Evolutionary conservation across 2,113 vertebrate genomes (phyloP), one percentile per base, ranked within the genome.

Genomic region (Cyanoliseus patagonus): DNA sequence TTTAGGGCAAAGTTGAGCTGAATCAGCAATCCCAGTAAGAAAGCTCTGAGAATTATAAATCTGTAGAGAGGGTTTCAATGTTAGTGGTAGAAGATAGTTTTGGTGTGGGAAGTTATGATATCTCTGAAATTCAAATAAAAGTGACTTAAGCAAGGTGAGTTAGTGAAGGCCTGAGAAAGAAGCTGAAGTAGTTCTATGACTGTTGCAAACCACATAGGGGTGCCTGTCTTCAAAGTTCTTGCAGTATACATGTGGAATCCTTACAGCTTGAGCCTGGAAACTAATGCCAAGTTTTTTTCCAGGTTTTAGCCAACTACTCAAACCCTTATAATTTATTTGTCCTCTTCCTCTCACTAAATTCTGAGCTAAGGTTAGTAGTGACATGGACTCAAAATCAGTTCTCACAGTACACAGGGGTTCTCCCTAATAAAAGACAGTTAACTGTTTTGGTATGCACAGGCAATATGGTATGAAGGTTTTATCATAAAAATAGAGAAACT

Each of bases 191-290:
- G 22, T 27, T 83, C 31, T 80, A 80, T 62, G 27, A 31, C 8
- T 41, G 31, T 35, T 90, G 10, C 41, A 10, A 7, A 30, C 55
- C 13, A 13, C 4, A 9, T 7, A 41, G 10, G 7, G 6, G 5
- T 62, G 27, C 6, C 3, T 7, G 17, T 66, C n/a, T 52, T 90
- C 23, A 39, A 51, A 83, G 12, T 10, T 83, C 69, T 84, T 87
- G 35, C 39, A 88, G 17, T 25, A 13, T 33, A 7, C 0, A 0
- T 44, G 14, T 66, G 41, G 44, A 83, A 49, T 10, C 2, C 23
- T 42, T 73, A 47, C 25, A 70, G 9, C 8, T 47, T 62, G 27
- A 89, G 44, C 22, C 41, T 31, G 86, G 41, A 86, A 91, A 66
- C 10, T 42, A 31, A 46, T 10, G 17, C 2, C 30, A 67, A 51